These are phyloP conservation scores for Galerucella calmariensis DNA, from an alignment of 2,888 invertebrate genomes.

Conservation along the genomic window DNA sequence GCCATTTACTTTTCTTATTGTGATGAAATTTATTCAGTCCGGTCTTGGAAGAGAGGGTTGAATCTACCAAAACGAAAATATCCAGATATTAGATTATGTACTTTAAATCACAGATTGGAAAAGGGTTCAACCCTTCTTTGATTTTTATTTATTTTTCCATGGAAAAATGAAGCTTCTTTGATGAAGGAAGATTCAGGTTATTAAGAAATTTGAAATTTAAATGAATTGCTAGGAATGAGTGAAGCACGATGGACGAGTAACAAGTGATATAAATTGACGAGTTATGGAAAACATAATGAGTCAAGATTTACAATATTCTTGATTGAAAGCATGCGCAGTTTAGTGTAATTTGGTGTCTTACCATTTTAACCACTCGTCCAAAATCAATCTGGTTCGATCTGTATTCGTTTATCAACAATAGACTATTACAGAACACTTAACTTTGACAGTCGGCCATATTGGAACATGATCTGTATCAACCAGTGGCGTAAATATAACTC, in stretches of 20 bases:
- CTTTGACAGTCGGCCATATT: too few relatives aligned
- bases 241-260: slow-evolving; percentile 9
- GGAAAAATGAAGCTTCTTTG: slow-evolving; percentile 43
- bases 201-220: slow-evolving; percentile 45
- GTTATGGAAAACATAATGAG: slow-evolving; percentile 3
- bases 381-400: too few relatives aligned
- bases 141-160: slow-evolving; percentile 40
- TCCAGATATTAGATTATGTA: slow-evolving; percentile 57
- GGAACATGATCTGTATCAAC: too few relatives aligned
- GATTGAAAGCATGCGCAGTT: too few relatives aligned
- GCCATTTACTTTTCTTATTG: background rate
- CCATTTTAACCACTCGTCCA: too few relatives aligned
- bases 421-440: too few relatives aligned
- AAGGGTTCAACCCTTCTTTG: slow-evolving; percentile 47
- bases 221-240: slow-evolving; percentile 30
- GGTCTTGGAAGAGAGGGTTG: slow-evolving; percentile 20
- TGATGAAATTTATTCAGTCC: slow-evolving; percentile 14
- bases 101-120: slow-evolving; percentile 58
- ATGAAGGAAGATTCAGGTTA: slow-evolving; percentile 38
- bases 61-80: slow-evolving; percentile 39
- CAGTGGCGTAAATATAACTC: too few relatives aligned
- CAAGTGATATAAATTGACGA: slow-evolving; percentile 21
- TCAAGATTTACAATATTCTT: background rate
- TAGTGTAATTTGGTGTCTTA: too few relatives aligned
- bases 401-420: too few relatives aligned